Base-by-base conservation (phyloP, 1,140 invertebrate species). In the Aleiodes sp. region DNA sequence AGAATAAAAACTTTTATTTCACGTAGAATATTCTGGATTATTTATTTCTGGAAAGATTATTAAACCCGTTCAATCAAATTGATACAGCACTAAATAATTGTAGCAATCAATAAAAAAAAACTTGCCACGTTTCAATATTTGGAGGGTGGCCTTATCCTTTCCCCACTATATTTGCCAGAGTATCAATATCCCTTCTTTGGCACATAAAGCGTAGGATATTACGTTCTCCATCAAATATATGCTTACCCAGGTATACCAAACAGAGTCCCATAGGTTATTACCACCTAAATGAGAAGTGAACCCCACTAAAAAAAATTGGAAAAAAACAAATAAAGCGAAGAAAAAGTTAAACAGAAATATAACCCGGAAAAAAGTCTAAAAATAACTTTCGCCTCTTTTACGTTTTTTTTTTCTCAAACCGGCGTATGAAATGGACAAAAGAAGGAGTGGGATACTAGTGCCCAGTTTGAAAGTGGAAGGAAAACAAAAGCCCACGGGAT, bases 401-500 rank as follows among this genome's bases (percentile, higher is more conserved):
- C 31, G 12, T 33, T 33, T 33, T 33, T 33, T 59, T 14, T 26
- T 31, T 59, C 12, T 24, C 21, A 6, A n/a, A 29, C 28, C 56
- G 28, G 26, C 56, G 28, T 52, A 52, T 52, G 46, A 12, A 12
- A 59, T 31, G 28, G 21, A 26, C 46, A 21, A 28, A 56, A n/a
- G n/a, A 21, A 56, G 24, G 19, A 56, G 21, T 19, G 19, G 19
- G 39, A 8, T 33, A 8, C 12, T 56, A 26, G 1, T 29, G 24
- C n/a, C 56, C 70, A 64, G 67, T 56, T 70, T 73, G 69, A 76
- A 78, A 82, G 78, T 79, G 76, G 74, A 80, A 77, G 71, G 73
- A 80, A 78, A 78, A 79, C 76, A 80, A 82, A 79, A 79, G 78
- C 76, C 72, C 72, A 74, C 69, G 72, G 77, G 74, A 56, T 65